Evolutionary conservation across 2,797 vertebrate species (phyloP).

Genomic region (Margarornis squamiger): DNA sequence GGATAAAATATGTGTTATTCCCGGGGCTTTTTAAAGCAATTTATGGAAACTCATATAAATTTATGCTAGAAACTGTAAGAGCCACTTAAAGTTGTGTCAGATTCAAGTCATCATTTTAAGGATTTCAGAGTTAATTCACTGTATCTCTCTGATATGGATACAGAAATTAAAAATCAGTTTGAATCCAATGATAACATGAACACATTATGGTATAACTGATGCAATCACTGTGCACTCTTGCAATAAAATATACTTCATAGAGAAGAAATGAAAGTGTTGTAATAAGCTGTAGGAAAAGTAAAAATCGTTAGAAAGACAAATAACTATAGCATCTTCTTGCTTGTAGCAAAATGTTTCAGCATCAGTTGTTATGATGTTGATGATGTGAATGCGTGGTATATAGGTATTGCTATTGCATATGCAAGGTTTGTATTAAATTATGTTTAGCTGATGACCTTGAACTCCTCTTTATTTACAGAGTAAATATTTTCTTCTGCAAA

Average conservation of each 20-base stretch:
- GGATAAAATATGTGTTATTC: neutral
- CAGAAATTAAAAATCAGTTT: neutral
- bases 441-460: neutral
- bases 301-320: neutral
- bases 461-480: neutral
- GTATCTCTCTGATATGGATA: neutral
- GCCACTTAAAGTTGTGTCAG: neutral
- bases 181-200: neutral
- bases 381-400: neutral
- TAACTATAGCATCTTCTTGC: neutral
- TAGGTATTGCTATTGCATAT: neutral
- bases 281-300: neutral
- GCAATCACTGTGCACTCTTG: neutral
- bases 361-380: accelerated
- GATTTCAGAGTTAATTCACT: neutral
- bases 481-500: neutral
- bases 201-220: neutral
- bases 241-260: neutral
- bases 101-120: neutral
- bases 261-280: neutral
- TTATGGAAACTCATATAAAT: neutral
- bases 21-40: neutral
- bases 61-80: neutral
- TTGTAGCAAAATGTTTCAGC: neutral
- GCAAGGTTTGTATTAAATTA: neutral